Evolutionary conservation across 2,797 vertebrate genomes (phyloP).

Genomic region (Centroberyx gerrardi): DNA sequence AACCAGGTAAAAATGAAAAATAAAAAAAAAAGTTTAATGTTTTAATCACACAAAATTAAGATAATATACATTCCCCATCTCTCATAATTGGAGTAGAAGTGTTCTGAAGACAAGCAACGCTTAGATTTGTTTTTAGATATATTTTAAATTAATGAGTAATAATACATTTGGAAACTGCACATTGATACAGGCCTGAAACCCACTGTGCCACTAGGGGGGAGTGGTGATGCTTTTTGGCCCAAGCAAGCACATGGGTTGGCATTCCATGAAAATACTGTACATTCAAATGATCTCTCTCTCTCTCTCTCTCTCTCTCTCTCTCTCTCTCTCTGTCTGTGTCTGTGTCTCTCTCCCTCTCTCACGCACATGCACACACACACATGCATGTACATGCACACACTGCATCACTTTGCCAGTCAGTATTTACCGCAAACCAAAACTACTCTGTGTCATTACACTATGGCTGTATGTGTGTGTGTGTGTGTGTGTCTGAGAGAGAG

Average conservation of each 20-base stretch:
- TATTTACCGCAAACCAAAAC: too few species aligned
- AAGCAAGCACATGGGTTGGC: conserved; percentile 43
- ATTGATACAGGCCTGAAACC: conserved; percentile 39
- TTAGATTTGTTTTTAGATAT: conserved; percentile 61
- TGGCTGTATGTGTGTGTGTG: too few species aligned
- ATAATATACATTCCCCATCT: conserved; percentile 71
- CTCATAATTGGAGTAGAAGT: conserved; percentile 62
- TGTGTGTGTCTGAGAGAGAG: background rate
- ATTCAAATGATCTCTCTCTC: conserved; percentile 35
- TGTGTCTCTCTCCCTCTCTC: background rate
- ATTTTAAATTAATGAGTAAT: conserved; percentile 68
- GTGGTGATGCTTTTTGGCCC: conserved; percentile 75
- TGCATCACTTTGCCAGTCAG: too few species aligned
- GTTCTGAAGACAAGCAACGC: conserved; percentile 46
- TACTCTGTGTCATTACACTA: too few species aligned
- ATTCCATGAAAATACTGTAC: conserved; percentile 34
- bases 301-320: background rate
- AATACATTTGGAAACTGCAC: conserved; percentile 43
- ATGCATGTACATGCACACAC: background rate
- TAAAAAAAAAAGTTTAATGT: conserved; percentile 40
- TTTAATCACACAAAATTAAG: conserved; percentile 63
- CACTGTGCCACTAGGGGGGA: conserved; percentile 79
- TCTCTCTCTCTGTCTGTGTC: too few species aligned
- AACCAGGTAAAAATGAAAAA: conserved; percentile 62
- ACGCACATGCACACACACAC: conserved; percentile 15